A percentile compares a stretch with the other conserved stretches of the same genome.
phyloP scores from a whole-genome alignment of 64 coral and sea anemone species.

The Platygyra sinensis region DNA sequence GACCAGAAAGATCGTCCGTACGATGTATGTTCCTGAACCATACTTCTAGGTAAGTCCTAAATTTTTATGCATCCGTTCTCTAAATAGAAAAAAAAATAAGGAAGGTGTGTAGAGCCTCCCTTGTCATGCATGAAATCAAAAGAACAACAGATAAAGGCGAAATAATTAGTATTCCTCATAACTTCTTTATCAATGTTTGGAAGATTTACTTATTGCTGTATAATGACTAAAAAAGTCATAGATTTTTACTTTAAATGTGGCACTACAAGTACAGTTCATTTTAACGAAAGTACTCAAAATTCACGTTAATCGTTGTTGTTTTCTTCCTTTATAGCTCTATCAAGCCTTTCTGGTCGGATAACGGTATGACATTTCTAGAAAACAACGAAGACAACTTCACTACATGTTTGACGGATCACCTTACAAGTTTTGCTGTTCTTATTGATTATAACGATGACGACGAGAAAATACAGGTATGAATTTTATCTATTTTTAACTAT shows the following conservation, averaged over 20 bases:
- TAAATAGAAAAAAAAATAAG: too few species aligned
- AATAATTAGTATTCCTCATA: too few species aligned
- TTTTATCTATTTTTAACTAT: too few species aligned
- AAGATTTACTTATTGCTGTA: too few species aligned
- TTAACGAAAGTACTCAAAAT: too few species aligned
- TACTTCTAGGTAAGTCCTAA: neutral
- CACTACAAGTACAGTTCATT: too few species aligned
- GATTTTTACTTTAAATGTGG: too few species aligned
- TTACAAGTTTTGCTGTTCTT: conserved; percentile 46
- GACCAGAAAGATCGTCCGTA: neutral
- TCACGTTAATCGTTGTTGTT: neutral
- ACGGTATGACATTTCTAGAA: neutral
- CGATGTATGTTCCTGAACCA: neutral
- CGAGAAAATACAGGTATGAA: neutral
- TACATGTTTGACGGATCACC: conserved; percentile 18
- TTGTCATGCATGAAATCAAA: too few species aligned
- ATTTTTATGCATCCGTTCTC: neutral
- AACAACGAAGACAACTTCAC: neutral
- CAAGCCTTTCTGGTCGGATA: neutral
- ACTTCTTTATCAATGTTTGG: too few species aligned
- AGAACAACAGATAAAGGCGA: too few species aligned
- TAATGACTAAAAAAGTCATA: too few species aligned
- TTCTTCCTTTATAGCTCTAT: neutral
- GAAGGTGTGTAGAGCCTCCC: too few species aligned
- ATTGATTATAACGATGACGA: neutral